phyloP scores from a whole-genome alignment of 2,797 vertebrate genomes.

The Iguana delicatissima region DNA sequence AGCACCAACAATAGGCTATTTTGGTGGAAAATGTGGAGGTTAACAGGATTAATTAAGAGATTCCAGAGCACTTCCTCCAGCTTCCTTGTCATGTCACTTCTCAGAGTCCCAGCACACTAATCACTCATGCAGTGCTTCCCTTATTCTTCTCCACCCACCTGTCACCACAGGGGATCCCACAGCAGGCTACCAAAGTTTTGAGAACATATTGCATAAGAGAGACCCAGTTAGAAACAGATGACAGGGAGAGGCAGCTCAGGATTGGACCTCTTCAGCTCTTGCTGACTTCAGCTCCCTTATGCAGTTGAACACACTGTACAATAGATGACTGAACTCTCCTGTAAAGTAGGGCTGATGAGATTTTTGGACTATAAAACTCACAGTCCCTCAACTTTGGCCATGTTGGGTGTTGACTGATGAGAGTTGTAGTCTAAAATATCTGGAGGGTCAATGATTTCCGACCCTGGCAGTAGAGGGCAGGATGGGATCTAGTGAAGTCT shows the following conservation, averaged over 20 bases:
- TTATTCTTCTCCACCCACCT: neutral
- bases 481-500: no score
- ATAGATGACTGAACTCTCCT: neutral
- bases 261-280: neutral
- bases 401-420: neutral
- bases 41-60: conserved; percentile 27
- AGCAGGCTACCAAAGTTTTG: neutral
- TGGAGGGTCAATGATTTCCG: neutral
- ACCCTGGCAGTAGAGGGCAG: neutral
- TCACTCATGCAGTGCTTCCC: neutral
- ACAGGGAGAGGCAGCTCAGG: neutral
- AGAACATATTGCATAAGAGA: neutral
- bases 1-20: conserved; percentile 2
- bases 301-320: neutral
- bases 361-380: neutral
- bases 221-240: no score
- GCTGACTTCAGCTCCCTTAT: neutral
- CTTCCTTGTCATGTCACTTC: neutral
- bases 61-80: neutral
- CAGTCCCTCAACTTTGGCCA: neutral
- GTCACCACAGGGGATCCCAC: neutral
- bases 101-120: neutral
- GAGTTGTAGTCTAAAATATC: neutral
- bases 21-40: neutral
- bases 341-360: no score